A percentile compares a stretch with the other conserved stretches of the same genome.
Conservation (phyloP, 2,113 vertebrate genomes). For the Heterotis niloticus region DNA sequence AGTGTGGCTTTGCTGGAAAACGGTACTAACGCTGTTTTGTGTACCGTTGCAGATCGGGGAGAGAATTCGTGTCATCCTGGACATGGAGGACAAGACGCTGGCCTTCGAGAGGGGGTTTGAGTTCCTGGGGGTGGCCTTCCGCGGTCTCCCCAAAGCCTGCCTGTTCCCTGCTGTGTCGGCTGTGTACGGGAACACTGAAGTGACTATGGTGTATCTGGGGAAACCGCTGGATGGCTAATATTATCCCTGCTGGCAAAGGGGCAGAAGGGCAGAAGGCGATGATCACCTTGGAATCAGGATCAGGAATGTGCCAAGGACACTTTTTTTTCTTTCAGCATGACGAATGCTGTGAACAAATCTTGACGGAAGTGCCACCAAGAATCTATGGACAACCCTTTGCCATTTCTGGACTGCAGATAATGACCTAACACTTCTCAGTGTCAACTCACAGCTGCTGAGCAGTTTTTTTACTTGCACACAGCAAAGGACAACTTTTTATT, state of each 20-base stretch:
- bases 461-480: constrained; percentile 37
- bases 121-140: constrained; percentile 93
- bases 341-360: constrained; percentile 35
- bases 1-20: neutral
- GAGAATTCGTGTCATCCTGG: constrained; percentile 95
- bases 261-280: no score
- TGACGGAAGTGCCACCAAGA: constrained; percentile 24
- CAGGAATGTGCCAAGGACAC: constrained; percentile 34
- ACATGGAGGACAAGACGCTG: constrained; percentile 99
- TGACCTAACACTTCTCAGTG: constrained; percentile 25
- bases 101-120: constrained; percentile 97
- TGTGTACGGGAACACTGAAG: constrained; percentile 97
- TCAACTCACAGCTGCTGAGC: constrained; percentile 51
- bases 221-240: constrained; percentile 90
- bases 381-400: neutral
- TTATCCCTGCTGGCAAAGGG: constrained; percentile 16
- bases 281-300: neutral
- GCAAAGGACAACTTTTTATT: constrained; percentile 34
- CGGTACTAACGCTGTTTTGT: neutral
- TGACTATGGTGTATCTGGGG: constrained; percentile 98
- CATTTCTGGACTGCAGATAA: neutral
- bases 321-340: constrained; percentile 31
- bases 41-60: constrained; percentile 83
- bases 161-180: constrained; percentile 97
- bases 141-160: constrained; percentile 91